phyloP scores from a whole-genome alignment of 2,113 vertebrate genomes.

The Lasiurus borealis region DNA sequence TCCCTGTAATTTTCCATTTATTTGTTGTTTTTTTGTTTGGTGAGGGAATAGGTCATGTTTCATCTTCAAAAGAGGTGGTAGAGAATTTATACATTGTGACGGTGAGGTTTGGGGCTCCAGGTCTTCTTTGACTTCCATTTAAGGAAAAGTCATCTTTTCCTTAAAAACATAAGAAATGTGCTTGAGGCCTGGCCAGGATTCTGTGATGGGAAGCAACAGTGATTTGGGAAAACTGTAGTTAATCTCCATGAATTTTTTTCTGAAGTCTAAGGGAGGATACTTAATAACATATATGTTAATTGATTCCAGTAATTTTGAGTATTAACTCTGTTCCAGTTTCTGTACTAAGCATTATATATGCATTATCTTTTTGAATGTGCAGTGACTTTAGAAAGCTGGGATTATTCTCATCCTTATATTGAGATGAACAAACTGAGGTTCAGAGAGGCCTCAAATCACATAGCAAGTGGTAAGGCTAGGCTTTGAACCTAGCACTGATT shows the following conservation, averaged over 20 bases:
- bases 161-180: not conserved
- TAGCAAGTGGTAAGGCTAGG: not conserved
- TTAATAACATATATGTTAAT: not conserved
- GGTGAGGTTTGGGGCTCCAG: not conserved
- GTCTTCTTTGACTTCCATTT: slow-evolving; percentile 50
- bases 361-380: not conserved
- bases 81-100: not conserved
- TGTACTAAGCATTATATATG: not conserved
- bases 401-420: not conserved
- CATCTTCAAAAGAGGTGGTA: slow-evolving; percentile 16
- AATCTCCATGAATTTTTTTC: not conserved
- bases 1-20: not conserved
- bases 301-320: not conserved
- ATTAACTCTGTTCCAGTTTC: not conserved
- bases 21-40: slow-evolving; percentile 43
- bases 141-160: slow-evolving; percentile 36
- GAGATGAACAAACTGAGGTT: not conserved
- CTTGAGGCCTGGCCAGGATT: not conserved
- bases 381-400: not conserved
- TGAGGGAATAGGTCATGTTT: slow-evolving; percentile 19
- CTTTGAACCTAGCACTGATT: not conserved
- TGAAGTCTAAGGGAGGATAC: not conserved
- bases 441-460: not conserved
- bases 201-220: not conserved
- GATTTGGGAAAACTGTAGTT: not conserved